These are phyloP conservation scores for Diabrotica balteata DNA, from an alignment of 2,888 invertebrate species.

Conservation along the genomic window DNA sequence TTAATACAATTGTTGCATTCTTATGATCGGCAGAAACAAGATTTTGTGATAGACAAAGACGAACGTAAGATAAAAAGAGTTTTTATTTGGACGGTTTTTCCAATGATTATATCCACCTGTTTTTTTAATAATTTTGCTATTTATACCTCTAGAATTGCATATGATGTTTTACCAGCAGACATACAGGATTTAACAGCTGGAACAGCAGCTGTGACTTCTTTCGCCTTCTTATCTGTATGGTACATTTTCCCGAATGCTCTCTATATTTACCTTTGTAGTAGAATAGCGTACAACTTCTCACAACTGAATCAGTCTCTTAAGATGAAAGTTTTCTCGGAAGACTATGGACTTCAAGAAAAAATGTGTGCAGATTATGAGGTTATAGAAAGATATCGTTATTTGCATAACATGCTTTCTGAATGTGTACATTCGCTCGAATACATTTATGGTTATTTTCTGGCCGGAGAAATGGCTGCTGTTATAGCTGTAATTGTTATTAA, in stretches of 20 bases:
- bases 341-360: too few relatives aligned
- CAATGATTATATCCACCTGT: not conserved
- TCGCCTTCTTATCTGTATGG: not conserved
- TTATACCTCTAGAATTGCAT: not conserved
- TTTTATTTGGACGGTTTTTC: not conserved
- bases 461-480: not conserved
- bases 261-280: not conserved
- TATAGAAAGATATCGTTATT: conserved; percentile 5
- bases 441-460: conserved; percentile 7
- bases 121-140: not conserved
- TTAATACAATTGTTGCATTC: conserved; percentile 4
- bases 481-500: conserved; percentile 1
- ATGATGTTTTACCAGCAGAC: not conserved
- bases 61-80: not conserved
- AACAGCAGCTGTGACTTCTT: not conserved
- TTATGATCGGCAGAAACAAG: conserved; percentile 3
- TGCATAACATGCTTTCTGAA: conserved; percentile 15
- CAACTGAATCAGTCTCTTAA: not conserved
- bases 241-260: conserved; percentile 4
- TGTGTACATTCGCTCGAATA: not conserved
- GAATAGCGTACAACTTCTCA: conserved; percentile 1
- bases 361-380: not conserved
- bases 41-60: not conserved
- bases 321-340: too few relatives aligned
- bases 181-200: not conserved